A percentile compares a stretch with the other conserved stretches of the same genome.
Conservation (phyloP, 2,797 vertebrate genomes). For the Gymnocypris eckloni region DNA sequence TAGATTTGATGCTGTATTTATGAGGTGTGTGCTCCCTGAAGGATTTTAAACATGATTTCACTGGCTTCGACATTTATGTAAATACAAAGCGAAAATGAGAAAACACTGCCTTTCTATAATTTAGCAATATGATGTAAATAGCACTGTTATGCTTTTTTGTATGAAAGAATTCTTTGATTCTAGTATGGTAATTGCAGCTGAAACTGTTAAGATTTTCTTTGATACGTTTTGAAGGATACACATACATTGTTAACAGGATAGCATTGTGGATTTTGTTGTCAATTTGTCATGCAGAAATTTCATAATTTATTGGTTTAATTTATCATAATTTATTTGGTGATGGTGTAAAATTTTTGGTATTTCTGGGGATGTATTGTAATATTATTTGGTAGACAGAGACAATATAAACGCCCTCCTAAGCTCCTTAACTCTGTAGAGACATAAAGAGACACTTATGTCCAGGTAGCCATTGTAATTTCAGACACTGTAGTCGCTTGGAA, state of each 20-base stretch:
- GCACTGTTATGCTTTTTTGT: slow-evolving; percentile 94
- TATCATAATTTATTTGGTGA: slow-evolving; percentile 99
- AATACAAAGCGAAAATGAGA: slow-evolving; percentile 86
- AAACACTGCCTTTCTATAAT: slow-evolving; percentile 99
- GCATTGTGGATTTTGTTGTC: slow-evolving; percentile 90
- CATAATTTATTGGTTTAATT: slow-evolving; percentile 99
- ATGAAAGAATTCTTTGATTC: slow-evolving; percentile 91
- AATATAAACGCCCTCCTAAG: slow-evolving; percentile 77
- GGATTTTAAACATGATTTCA: slow-evolving; percentile 70
- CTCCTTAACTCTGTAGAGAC: slow-evolving; percentile 72
- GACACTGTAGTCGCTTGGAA: slow-evolving; percentile 54
- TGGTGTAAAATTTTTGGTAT: slow-evolving; percentile 91
- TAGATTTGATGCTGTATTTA: slow-evolving; percentile 76
- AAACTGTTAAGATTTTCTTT: slow-evolving; percentile 72
- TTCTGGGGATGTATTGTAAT: slow-evolving; percentile 95
- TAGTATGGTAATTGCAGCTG: slow-evolving; percentile 92
- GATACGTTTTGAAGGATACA: slow-evolving; percentile 61
- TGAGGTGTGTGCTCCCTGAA: slow-evolving; percentile 73
- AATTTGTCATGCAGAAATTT: slow-evolving; percentile 95
- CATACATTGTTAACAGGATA: slow-evolving; percentile 84
- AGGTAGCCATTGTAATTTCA: slow-evolving; percentile 85
- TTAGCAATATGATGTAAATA: slow-evolving; percentile 99
- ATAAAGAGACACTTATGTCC: slow-evolving; percentile 75
- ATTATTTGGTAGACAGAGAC: slow-evolving; percentile 87
- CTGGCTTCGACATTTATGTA: slow-evolving; percentile 84